These are phyloP conservation scores for Diadumene lineata DNA, from an alignment of 92 coral and sea anemone species.

Conservation along the genomic window DNA sequence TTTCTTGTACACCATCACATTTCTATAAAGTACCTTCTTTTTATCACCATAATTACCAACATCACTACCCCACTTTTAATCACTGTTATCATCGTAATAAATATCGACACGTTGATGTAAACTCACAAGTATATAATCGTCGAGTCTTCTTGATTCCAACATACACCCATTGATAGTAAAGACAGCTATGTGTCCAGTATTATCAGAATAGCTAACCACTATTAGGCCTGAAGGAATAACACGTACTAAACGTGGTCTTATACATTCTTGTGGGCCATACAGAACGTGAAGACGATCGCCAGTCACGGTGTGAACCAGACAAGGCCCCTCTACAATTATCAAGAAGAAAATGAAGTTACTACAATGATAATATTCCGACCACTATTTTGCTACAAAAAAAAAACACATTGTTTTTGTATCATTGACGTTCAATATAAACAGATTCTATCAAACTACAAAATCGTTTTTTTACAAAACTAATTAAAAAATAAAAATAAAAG, in stretches of 20 bases:
- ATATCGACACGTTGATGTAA: background rate
- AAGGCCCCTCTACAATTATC: constrained; percentile 79
- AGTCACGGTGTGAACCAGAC: constrained; percentile 80
- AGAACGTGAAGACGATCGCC: constrained; percentile 91
- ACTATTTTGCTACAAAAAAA: too few species aligned
- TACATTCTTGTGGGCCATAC: constrained; percentile 86
- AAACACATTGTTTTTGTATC: too few species aligned
- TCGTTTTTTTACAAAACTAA: too few species aligned
- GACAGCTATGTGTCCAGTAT: constrained; percentile 94
- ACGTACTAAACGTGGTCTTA: constrained; percentile 86
- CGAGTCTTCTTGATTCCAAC: constrained; percentile 64
- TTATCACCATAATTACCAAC: too few species aligned
- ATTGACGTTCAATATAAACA: too few species aligned
- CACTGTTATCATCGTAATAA: too few species aligned
- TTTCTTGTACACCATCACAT: too few species aligned
- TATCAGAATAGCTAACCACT: constrained; percentile 89
- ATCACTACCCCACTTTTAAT: too few species aligned
- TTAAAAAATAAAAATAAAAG: too few species aligned
- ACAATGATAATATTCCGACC: too few species aligned
- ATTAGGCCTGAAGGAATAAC: constrained; percentile 80
- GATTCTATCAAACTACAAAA: too few species aligned
- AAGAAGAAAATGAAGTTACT: background rate
- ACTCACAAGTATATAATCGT: constrained; percentile 91
- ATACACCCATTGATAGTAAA: constrained; percentile 85
- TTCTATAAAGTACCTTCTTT: too few species aligned